Percentiles rank a stretch among this genome's conserved stretches.
phyloP scores from a whole-genome alignment of 1,140 invertebrate genomes.

The Eueides isabella region DNA sequence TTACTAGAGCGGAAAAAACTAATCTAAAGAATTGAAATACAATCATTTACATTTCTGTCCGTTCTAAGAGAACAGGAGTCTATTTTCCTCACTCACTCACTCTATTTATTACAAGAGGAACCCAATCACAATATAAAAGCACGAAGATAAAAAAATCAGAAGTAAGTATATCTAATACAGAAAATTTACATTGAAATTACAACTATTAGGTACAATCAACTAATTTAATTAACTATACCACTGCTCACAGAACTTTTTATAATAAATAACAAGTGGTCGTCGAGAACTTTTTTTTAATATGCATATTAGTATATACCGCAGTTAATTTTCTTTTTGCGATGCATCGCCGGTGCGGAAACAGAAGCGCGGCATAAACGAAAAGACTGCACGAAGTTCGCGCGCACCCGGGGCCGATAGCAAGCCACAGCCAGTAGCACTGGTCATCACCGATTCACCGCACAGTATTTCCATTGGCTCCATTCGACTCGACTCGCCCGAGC shows the following conservation, averaged over 20 bases:
- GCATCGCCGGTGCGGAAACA: conserved; percentile 52
- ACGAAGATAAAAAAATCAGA: no score
- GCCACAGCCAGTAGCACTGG: conserved; percentile 21
- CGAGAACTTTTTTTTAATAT: conserved; percentile 50
- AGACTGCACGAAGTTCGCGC: conserved; percentile 39
- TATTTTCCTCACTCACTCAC: no score
- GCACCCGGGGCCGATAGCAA: conserved; percentile 15
- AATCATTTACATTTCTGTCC: no score
- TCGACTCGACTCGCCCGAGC: conserved; percentile 61
- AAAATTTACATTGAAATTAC: no score
- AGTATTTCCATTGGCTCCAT: conserved; percentile 49
- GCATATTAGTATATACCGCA: conserved; percentile 57
- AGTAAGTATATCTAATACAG: no score
- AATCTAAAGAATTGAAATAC: no score
- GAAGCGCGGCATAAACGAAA: conserved; percentile 32
- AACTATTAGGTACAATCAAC: no score
- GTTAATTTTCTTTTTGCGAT: conserved; percentile 56
- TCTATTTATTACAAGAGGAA: no score
- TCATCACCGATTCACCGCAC: neutral
- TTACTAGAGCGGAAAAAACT: no score
- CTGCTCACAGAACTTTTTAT: neutral
- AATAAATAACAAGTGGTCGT: neutral
- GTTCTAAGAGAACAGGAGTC: no score
- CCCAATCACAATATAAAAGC: no score
- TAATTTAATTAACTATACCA: no score